Conservation (phyloP, 1,140 invertebrate species). For the Ericerus pela region DNA sequence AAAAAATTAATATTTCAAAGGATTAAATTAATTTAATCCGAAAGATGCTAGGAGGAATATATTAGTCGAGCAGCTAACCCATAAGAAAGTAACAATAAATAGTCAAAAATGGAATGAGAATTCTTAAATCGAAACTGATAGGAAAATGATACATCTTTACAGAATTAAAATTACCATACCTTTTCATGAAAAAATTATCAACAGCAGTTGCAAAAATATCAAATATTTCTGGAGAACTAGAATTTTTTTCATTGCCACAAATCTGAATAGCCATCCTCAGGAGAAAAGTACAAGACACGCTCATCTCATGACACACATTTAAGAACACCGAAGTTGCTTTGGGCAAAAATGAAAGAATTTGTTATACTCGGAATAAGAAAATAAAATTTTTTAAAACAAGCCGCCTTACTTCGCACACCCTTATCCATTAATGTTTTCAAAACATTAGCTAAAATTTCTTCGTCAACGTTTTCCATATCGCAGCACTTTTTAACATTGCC, state of each 20-base stretch:
- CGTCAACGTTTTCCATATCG: constrained; percentile 38
- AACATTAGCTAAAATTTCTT: constrained; percentile 39
- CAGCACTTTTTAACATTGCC: constrained; percentile 44
- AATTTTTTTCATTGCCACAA: constrained; percentile 25
- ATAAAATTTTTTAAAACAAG: background rate
- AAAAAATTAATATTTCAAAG: background rate
- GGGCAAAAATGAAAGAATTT: constrained; percentile 13
- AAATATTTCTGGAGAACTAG: too few species aligned
- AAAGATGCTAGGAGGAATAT: too few species aligned
- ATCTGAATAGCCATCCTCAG: constrained; percentile 38
- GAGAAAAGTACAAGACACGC: constrained; percentile 47
- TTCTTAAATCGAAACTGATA: too few species aligned
- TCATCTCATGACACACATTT: constrained; percentile 48
- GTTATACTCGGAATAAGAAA: background rate
- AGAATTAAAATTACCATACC: background rate
- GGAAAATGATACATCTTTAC: too few species aligned
- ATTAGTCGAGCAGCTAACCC: too few species aligned
- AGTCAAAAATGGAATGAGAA: too few species aligned
- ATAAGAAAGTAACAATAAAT: too few species aligned
- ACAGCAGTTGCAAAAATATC: constrained; percentile 19
- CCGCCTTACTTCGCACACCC: constrained; percentile 29
- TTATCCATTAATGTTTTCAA: constrained; percentile 44
- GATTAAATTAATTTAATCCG: too few species aligned
- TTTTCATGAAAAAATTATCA: background rate
- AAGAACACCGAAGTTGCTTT: constrained; percentile 45